Evolutionary conservation across 2,797 vertebrate species (phyloP).

Genomic region (Linurgus olivaceus): DNA sequence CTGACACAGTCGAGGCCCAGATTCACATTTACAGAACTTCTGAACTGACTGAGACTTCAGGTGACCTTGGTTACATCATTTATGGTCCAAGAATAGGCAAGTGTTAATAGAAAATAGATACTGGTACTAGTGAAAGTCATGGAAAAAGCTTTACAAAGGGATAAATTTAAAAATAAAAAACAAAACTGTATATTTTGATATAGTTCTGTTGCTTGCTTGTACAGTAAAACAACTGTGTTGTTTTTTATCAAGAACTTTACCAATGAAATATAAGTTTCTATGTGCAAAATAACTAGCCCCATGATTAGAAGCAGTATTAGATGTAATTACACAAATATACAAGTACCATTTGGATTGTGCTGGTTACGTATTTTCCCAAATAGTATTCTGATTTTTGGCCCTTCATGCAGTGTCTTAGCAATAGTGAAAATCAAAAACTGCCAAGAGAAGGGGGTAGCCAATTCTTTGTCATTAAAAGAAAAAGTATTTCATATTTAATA

Average conservation of each 20-base stretch:
- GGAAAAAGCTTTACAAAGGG: slow-evolving; percentile 71
- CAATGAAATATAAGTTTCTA: slow-evolving; percentile 77
- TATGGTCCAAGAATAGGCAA: slow-evolving; percentile 59
- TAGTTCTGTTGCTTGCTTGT: slow-evolving; percentile 76
- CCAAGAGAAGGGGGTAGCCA: slow-evolving; percentile 76
- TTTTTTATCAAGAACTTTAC: slow-evolving; percentile 77
- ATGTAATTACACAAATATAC: slow-evolving; percentile 73
- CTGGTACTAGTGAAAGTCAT: slow-evolving; percentile 68
- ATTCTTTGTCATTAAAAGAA: slow-evolving; percentile 63
- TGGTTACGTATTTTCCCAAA: slow-evolving; percentile 75
- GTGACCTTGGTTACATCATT: slow-evolving; percentile 43
- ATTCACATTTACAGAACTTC: slow-evolving; percentile 50
- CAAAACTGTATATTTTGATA: slow-evolving; percentile 74
- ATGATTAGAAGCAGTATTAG: slow-evolving; percentile 79
- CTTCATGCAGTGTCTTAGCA: slow-evolving; percentile 81
- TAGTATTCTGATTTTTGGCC: slow-evolving; percentile 75
- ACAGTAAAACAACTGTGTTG: slow-evolving; percentile 74
- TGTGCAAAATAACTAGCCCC: slow-evolving; percentile 76
- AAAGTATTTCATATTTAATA: slow-evolving; percentile 69
- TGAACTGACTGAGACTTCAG: slow-evolving; percentile 64
- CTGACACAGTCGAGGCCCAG: slow-evolving; percentile 72
- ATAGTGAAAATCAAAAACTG: slow-evolving; percentile 77
- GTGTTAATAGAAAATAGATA: slow-evolving; percentile 58
- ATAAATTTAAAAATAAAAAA: slow-evolving; percentile 59
- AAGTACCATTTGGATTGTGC: slow-evolving; percentile 75